A percentile compares a stretch with the other conserved stretches of the same genome.
Conservation (phyloP, 2,888 invertebrate genomes). For the Drosophila villosipedis region DNA sequence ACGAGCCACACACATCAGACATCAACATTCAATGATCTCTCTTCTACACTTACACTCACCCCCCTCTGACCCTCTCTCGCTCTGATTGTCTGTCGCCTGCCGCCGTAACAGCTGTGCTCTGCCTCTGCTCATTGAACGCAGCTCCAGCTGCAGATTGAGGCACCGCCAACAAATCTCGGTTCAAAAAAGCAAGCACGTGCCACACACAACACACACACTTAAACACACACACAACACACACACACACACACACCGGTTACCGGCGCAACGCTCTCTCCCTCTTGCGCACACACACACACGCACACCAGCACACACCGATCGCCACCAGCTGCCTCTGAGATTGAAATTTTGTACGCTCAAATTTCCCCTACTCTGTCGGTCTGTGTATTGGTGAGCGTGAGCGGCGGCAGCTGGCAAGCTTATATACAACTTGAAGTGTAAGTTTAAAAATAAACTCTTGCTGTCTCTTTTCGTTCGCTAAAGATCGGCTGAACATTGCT, state of each 20-base stretch:
- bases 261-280: slow-evolving; percentile 41
- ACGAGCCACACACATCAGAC: slow-evolving; percentile 51
- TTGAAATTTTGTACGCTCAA: slow-evolving; percentile 57
- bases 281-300: slow-evolving; percentile 28
- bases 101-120: slow-evolving; percentile 67
- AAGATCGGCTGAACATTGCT: slow-evolving; percentile 19
- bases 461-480: slow-evolving; percentile 37
- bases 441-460: slow-evolving; percentile 70
- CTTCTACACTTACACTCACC: slow-evolving; percentile 8
- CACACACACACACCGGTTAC: slow-evolving; percentile 34
- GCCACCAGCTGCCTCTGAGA: slow-evolving; percentile 80
- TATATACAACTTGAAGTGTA: slow-evolving; percentile 60
- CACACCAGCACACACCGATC: slow-evolving; percentile 46
- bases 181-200: slow-evolving; percentile 78
- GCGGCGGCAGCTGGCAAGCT: slow-evolving; percentile 72
- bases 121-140: slow-evolving; percentile 63
- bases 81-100: slow-evolving; percentile 43
- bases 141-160: slow-evolving; percentile 67
- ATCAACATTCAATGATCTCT: slow-evolving; percentile 56
- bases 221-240: slow-evolving; percentile 6
- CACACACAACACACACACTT: slow-evolving; percentile 46
- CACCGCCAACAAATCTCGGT: slow-evolving; percentile 70
- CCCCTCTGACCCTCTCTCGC: slow-evolving; percentile 4
- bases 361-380: slow-evolving; percentile 53
- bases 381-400: slow-evolving; percentile 33